Conservation (phyloP, 2,888 invertebrate species). For the Amphipoea oculea region DNA sequence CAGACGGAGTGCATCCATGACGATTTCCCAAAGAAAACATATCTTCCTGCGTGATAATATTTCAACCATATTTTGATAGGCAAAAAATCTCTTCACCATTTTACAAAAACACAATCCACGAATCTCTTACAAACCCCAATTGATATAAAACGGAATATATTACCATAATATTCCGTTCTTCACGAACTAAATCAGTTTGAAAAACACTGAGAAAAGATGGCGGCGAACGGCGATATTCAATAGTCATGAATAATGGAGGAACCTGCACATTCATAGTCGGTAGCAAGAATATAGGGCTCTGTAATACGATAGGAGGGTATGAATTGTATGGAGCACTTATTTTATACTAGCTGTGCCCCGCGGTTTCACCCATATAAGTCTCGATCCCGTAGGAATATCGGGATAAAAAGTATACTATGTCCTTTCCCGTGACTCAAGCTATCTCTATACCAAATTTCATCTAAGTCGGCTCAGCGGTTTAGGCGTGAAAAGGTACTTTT, state of each 20-base stretch:
- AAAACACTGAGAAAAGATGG: slow-evolving; percentile 53
- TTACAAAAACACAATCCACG: background rate
- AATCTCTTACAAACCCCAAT: slow-evolving; percentile 28
- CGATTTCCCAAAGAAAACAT: background rate
- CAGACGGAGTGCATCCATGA: background rate
- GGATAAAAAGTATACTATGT: too few relatives aligned
- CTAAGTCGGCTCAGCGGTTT: too few relatives aligned
- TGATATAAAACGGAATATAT: slow-evolving; percentile 36
- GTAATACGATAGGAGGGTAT: slow-evolving; percentile 5
- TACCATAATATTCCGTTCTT: slow-evolving; percentile 53
- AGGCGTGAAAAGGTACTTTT: too few relatives aligned
- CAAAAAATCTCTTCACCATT: slow-evolving; percentile 8
- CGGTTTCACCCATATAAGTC: too few relatives aligned
- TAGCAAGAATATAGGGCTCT: slow-evolving; percentile 16
- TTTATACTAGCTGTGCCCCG: background rate
- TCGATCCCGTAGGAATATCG: too few relatives aligned
- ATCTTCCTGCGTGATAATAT: slow-evolving; percentile 3
- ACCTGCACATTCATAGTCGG: slow-evolving; percentile 26
- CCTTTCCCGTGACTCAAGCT: too few relatives aligned
- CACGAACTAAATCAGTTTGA: slow-evolving; percentile 53
- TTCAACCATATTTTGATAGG: background rate
- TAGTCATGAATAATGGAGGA: slow-evolving; percentile 58
- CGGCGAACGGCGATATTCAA: slow-evolving; percentile 37
- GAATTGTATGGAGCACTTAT: slow-evolving; percentile 13
- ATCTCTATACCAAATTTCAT: too few relatives aligned